Evolutionary conservation across 2,113 vertebrate species (phyloP).

Genomic region (Pseudorectes ferrugineus): DNA sequence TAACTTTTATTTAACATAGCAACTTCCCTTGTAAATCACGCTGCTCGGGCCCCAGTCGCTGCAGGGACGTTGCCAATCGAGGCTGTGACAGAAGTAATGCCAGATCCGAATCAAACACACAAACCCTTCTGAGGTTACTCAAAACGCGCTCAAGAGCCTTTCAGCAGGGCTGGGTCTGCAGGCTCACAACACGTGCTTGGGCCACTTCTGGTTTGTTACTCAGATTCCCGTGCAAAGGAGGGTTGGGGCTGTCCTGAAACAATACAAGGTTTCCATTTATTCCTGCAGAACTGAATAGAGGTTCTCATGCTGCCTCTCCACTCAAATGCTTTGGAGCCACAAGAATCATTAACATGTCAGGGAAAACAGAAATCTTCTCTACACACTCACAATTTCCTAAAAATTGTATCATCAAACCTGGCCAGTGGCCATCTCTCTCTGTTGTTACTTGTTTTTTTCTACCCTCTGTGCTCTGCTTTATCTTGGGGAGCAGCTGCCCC

Average conservation of each 20-base stretch:
- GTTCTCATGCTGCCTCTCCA: background rate
- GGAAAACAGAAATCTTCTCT: background rate
- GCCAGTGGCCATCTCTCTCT: background rate
- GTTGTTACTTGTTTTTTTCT: background rate
- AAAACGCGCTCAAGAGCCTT: background rate
- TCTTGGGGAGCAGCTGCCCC: background rate
- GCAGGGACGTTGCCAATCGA: background rate
- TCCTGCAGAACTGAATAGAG: background rate
- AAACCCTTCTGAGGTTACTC: background rate
- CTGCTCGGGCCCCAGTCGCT: accelerated
- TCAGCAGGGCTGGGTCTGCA: background rate
- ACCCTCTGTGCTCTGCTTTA: background rate
- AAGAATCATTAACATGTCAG: background rate
- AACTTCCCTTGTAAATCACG: background rate
- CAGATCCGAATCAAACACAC: background rate
- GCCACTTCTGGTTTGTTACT: background rate
- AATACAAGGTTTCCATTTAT: background rate
- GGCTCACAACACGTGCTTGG: background rate
- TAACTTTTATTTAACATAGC: constrained; percentile 25
- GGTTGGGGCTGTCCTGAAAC: background rate
- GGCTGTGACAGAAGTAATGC: background rate
- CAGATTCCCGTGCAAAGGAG: background rate
- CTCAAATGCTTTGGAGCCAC: background rate
- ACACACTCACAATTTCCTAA: background rate
- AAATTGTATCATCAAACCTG: background rate